phyloP scores from a whole-genome alignment of 1,140 invertebrate genomes.

The Drosophila insularis region DNA sequence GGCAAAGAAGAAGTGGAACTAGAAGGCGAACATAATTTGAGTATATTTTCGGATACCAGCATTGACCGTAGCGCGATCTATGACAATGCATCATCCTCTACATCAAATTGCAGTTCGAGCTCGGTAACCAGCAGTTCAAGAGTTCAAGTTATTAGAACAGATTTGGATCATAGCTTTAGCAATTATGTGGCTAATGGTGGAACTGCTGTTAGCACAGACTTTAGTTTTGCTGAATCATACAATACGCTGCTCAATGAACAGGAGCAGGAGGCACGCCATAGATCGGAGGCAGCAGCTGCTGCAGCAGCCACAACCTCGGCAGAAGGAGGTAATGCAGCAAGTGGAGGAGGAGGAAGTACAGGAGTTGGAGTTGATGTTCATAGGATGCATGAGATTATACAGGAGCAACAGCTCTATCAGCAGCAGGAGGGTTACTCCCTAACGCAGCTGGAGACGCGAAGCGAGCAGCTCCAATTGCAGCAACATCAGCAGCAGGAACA shows the following conservation, averaged over 20 bases:
- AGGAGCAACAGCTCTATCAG: conserved; percentile 77
- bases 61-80: conserved; percentile 39
- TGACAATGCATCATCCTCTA: neutral
- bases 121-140: neutral
- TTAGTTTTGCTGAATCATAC: conserved; percentile 79
- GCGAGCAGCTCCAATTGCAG: conserved; percentile 63
- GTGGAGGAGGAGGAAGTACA: conserved; percentile 28
- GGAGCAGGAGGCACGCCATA: conserved; percentile 25
- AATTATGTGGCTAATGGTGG: conserved; percentile 22
- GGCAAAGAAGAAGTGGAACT: conserved; percentile 20
- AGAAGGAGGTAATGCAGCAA: conserved; percentile 24
- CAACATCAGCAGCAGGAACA: conserved; percentile 23
- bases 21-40: neutral
- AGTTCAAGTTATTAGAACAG: neutral
- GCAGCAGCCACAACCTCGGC: conserved; percentile 14
- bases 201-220: conserved; percentile 22
- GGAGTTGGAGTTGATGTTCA: conserved; percentile 33
- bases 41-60: conserved; percentile 20
- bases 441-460: conserved; percentile 74
- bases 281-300: conserved; percentile 20
- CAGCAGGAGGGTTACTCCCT: conserved; percentile 78
- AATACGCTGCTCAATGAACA: conserved; percentile 69
- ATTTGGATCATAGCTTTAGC: conserved; percentile 46
- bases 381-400: conserved; percentile 66
- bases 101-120: neutral